These are phyloP conservation scores for Microcaecilia unicolor DNA, from an alignment of 2,797 vertebrate species.

Conservation along the genomic window DNA sequence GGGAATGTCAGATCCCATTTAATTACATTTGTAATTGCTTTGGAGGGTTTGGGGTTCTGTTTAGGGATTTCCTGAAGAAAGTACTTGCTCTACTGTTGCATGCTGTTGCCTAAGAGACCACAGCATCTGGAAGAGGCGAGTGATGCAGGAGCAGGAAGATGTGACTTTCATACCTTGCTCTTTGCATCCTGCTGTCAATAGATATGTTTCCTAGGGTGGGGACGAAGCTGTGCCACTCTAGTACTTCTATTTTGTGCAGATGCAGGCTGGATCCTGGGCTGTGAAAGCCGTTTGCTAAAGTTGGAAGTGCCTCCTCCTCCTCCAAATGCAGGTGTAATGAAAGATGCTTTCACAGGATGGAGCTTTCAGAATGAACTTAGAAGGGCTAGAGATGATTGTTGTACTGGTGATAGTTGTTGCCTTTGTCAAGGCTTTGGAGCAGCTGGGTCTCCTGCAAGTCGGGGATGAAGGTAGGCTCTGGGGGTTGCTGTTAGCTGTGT, in stretches of 20 bases:
- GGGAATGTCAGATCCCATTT: not conserved
- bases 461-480: slow-evolving; percentile 44
- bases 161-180: slow-evolving; percentile 42
- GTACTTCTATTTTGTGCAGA: slow-evolving; percentile 8
- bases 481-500: too few relatives aligned
- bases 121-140: slow-evolving; percentile 53
- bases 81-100: slow-evolving; percentile 40
- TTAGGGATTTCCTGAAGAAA: slow-evolving; percentile 27
- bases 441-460: slow-evolving; percentile 44
- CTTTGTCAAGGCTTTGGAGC: slow-evolving; percentile 46
- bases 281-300: slow-evolving; percentile 35
- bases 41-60: slow-evolving; percentile 24
- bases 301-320: slow-evolving; percentile 27
- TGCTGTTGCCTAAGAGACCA: slow-evolving; percentile 52
- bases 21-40: not conserved
- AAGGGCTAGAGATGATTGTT: slow-evolving; percentile 51
- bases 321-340: not conserved
- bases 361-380: slow-evolving; percentile 52
- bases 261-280: slow-evolving; percentile 7
- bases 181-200: slow-evolving; percentile 43
- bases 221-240: slow-evolving; percentile 29
- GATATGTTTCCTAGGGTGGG: slow-evolving; percentile 36
- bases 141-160: slow-evolving; percentile 51
- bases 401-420: slow-evolving; percentile 50
- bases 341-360: slow-evolving; percentile 23